Evolutionary conservation across 2,797 vertebrate genomes (phyloP), one percentile per base, ranked within the genome.

Genomic region (Petrocephalus schoutedeni): DNA sequence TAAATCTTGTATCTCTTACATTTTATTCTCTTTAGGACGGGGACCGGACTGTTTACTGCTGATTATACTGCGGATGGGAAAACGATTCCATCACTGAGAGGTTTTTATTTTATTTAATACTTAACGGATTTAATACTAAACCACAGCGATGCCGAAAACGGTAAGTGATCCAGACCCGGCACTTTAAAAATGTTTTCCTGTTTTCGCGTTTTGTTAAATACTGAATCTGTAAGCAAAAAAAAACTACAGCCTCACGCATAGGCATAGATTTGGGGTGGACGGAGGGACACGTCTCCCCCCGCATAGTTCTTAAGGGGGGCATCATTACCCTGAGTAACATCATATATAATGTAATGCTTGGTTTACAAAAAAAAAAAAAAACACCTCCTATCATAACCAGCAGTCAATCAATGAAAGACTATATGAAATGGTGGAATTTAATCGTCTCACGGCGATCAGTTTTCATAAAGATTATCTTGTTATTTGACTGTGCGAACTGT

Each of bases 61-160:
- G 36, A 45, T 45, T 83, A 77, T 49, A 83, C 23, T 16, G 85
- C 88, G 84, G 61, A 85, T 87, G 86, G 88, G 61, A 85, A 61
- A 84, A 51, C 82, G 77, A 85, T 85, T 16, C 61, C n/a, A 89
- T n/a, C 51, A 4, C 36, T 49, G 51, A 87, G 74, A 88, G 74
- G 74, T 32, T 77, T 88, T 67, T 7, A 54, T 85, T 56, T 14
- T 32, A 28, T 85, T 87, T 51, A 49, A 67, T 14, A 53, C 4
- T 77, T 9, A 49, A 64, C 64, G 28, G 41, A 28, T 45, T 51
- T 71, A 36, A 87, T 16, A 36, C 49, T 41, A 2, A 85, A 87
- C 88, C 80, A 12, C 4, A 84, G 85, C 49, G 53, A 89, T 89
- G 89, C 89, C 89, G 16, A 89, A 89, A 88, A 89, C 89, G 83